Base-by-base conservation (phyloP, 2,888 invertebrate species). In the Drepana falcataria region DNA sequence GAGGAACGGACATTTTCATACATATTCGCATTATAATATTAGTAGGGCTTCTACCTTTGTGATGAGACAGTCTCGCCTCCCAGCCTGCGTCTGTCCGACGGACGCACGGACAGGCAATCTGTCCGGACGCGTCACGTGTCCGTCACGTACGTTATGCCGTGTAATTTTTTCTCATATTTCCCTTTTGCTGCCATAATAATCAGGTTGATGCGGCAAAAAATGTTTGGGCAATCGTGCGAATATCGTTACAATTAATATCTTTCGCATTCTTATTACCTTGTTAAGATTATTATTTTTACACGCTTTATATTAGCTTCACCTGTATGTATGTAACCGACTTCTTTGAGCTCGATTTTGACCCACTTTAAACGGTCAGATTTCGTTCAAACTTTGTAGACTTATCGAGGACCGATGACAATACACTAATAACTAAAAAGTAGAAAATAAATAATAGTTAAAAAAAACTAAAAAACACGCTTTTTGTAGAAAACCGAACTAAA, bases 31-130 rank as follows among this genome's bases (percentile, higher is more conserved):
- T 69, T 61, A 59, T 63, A 60, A 55, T 21, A 21, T 21, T 21
- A 21, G 21, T 21, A 21, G 21, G 21, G 21, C 21, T 21, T 21
- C 59, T 68, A 60, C 55, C 52, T 47, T 53, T 41, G 9, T 44
- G 9, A 44, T 44, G 9, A 44, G 53, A 33, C 47, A 48, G 52
- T 47, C 49, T 52, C 49, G 61, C 59, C 66, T 55, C 59, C 21
- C 21, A 21, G 21, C 21, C 21, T 21, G 21, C 21, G 55, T 57
- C 54, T 53, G 55, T 62, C 69, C 54, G 70, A 69, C 71, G 48
- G 63, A 66, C 73, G 54, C 78, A 77, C 75, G 55, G 85, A 79
- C 83, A 81, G 78, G 75, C 80, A 79, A 81, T 83, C 83, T 72
- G 68, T 66, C 68, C 58, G 59, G 59, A 49, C 60, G 59, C 67